phyloP scores from a whole-genome alignment of 2,113 vertebrate species.

The Hyaena hyaena region DNA sequence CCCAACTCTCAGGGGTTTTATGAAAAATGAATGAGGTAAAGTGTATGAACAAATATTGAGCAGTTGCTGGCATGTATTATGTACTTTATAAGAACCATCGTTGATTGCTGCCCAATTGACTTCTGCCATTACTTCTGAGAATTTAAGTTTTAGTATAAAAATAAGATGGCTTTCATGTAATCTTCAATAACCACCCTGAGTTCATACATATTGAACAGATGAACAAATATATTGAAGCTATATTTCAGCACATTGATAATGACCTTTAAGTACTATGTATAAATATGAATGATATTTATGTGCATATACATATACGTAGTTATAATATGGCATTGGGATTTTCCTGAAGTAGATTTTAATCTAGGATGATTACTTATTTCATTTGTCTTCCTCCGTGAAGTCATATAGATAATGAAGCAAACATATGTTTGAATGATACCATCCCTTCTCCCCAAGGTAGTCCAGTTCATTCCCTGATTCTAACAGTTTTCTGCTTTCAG shows the following conservation, averaged over 20 bases:
- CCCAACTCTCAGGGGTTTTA: neutral
- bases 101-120: neutral
- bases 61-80: neutral
- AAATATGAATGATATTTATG: neutral
- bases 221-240: neutral
- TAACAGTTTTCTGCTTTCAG: neutral
- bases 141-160: slow-evolving; percentile 28
- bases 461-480: neutral
- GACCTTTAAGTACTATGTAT: neutral
- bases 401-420: neutral
- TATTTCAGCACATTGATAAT: neutral
- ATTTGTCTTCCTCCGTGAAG: neutral
- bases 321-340: neutral
- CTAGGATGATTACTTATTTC: neutral
- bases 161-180: neutral
- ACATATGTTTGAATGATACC: neutral
- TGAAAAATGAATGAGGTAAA: neutral
- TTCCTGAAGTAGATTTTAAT: neutral
- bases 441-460: neutral
- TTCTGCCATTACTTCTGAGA: neutral
- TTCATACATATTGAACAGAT: neutral
- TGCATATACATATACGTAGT: neutral
- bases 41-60: neutral
- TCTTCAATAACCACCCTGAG: neutral
- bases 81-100: neutral